A percentile compares a stretch with the other conserved stretches of the same genome.
Conservation (phyloP, 2,797 vertebrate genomes). For the Amazona ochrocephala region DNA sequence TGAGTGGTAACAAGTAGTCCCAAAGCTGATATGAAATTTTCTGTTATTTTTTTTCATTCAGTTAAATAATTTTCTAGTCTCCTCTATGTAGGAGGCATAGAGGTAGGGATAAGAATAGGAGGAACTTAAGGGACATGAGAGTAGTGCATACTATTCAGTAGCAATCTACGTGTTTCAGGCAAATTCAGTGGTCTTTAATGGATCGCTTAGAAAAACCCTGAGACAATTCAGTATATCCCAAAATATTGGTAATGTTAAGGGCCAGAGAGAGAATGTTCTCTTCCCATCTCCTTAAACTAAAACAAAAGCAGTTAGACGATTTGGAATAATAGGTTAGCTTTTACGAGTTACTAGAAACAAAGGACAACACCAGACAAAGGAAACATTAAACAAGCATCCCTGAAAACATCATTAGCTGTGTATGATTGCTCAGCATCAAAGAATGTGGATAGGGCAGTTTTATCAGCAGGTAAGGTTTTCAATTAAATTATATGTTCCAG, state of each 20-base stretch:
- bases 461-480: not conserved
- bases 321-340: not conserved
- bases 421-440: not conserved
- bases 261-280: not conserved
- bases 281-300: not conserved
- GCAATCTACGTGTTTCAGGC: not conserved
- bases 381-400: not conserved
- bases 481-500: not conserved
- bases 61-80: not conserved
- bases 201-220: not conserved
- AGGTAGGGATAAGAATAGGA: not conserved
- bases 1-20: not conserved
- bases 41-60: not conserved
- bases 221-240: not conserved
- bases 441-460: not conserved
- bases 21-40: not conserved
- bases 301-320: not conserved
- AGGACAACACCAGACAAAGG: not conserved
- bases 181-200: not conserved
- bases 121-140: not conserved
- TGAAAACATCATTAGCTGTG: not conserved
- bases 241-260: not conserved
- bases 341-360: not conserved
- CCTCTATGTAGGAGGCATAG: not conserved
- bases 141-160: not conserved